Evolutionary conservation across 1,140 invertebrate genomes (phyloP), one percentile per base, ranked within the genome.

Genomic region (Melipona quadrifasciata): DNA sequence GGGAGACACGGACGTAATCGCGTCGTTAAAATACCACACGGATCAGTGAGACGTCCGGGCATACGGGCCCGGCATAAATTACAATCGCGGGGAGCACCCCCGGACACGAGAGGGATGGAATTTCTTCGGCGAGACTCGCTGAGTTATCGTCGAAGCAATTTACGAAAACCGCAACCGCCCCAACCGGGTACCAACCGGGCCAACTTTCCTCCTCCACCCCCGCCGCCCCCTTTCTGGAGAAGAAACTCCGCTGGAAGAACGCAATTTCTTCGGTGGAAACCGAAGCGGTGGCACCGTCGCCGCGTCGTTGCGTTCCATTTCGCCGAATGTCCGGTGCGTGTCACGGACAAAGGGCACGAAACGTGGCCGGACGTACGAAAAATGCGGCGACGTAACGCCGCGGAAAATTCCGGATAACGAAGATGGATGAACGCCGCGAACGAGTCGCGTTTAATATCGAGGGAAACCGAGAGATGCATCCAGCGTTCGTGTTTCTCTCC

Each of bases 71-170:
- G 19, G 64, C 64, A 79, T 67, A 68, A 79, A 68, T 67, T 79
- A 79, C 34, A 68, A 68, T 64, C 16, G 34, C 39, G 47, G 47
- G 64, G 21, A 11, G 34, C 11, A 27, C 39, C n/a, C n/a, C 27
- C 39, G 39, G 39, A 47, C 39, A 53, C 31, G 64, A 24, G 24
- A 53, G n/a, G 76, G 17, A 17, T 16, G 61, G n/a, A 67, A 31
- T 34, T 65, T 67, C 58, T 10, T 5, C 6, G n/a, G 24, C 57
- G 75, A 64, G n/a, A 58, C 75, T 27, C 57, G 57, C 24, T 39
- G 75, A 34, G 75, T 64, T 64, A 81, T 73, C 12, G 68, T 72
- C 68, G 68, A 81, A 81, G 70, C 79, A 70, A 70, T 81, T 81
- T 70, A 73, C 79, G 55, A 73, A 47, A 81, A 81, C 53, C 79